Evolutionary conservation across 2,113 vertebrate species (phyloP), one percentile per base, ranked within the genome.

Genomic region (Petrocephalus microphthalmus): DNA sequence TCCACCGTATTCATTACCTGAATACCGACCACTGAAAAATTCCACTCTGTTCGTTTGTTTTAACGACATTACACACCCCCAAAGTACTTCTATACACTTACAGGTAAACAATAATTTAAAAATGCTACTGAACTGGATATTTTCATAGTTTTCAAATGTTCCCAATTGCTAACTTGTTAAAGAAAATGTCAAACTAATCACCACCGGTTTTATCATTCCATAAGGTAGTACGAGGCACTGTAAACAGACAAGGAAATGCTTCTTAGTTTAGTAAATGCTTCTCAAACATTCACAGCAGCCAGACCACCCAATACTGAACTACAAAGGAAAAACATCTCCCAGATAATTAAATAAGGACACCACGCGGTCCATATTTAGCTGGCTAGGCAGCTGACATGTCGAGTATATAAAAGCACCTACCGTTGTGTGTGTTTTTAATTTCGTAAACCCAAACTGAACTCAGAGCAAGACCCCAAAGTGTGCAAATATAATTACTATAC

Each of bases 401-500:
- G 64, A 42, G 53, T 52, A 60, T 81, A 89, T 86, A 89, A 88
- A 89, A 56, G 86, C 88, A 92, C 91, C 90, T 93, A 92, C 93
- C 92, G 89, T 92, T 87, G 78, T 89, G 91, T 85, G 88, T 88
- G 84, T 81, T 89, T 90, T 84, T 91, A 67, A 83, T 89, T 78
- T 85, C 88, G 82, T 83, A 88, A 86, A 87, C 54, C 86, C 37
- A 22, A 60, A 88, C 56, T 90, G 88, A 85, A 91, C 89, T 52
- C 64, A 89, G n/a, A 82, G 74, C n/a, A 88, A 88, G 67, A 90
- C 89, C 86, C 87, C 47, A 82, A 88, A 87, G 89, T 89, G 85
- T 87, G 25, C 19, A 3, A 13, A 82, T 88, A 53, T 67, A 91
- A 87, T 88, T 78, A 91, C 85, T 81, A 89, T 88, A 89, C 87